phyloP scores from a whole-genome alignment of 2,113 vertebrate species.

The Galemys pyrenaicus region DNA sequence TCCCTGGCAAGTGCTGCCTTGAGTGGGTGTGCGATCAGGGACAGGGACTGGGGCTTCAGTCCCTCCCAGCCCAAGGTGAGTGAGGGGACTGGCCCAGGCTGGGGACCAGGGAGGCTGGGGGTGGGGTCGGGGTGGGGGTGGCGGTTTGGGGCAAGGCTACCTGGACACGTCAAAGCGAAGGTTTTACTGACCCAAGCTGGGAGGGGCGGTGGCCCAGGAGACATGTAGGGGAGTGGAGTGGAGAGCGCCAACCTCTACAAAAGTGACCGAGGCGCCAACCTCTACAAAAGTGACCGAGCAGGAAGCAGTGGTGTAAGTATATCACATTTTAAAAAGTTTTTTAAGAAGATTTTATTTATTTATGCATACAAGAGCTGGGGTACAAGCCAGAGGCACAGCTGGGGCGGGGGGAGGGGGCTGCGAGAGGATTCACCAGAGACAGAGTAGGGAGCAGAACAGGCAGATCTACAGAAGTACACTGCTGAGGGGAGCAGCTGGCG shows the following conservation, averaged over 20 bases:
- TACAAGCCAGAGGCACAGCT: too few relatives aligned
- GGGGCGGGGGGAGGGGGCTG: too few relatives aligned
- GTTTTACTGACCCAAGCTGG: background rate
- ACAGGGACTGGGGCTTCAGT: background rate
- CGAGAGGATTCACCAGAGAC: too few relatives aligned
- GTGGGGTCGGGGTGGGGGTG: rapidly evolving
- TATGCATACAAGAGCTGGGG: too few relatives aligned
- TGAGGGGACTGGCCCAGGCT: background rate
- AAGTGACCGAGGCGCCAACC: background rate
- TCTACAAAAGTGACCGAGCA: background rate
- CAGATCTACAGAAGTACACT: too few relatives aligned
- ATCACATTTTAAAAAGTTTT: too few relatives aligned
- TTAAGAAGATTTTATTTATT: too few relatives aligned
- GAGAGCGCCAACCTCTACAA: background rate
- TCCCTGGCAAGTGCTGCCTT: constrained; percentile 93
- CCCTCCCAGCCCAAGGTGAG: constrained; percentile 50
- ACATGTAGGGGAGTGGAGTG: rapidly evolving
- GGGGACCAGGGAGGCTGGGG: rapidly evolving
- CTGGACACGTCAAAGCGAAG: background rate
- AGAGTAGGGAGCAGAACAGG: too few relatives aligned
- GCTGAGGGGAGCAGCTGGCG: too few relatives aligned
- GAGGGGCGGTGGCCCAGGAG: background rate
- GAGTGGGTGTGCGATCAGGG: constrained; percentile 92
- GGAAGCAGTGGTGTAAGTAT: background rate
- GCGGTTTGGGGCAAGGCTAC: background rate